Base-by-base conservation (phyloP, 2,888 invertebrate species). In the Acanthosepion esculentum region DNA sequence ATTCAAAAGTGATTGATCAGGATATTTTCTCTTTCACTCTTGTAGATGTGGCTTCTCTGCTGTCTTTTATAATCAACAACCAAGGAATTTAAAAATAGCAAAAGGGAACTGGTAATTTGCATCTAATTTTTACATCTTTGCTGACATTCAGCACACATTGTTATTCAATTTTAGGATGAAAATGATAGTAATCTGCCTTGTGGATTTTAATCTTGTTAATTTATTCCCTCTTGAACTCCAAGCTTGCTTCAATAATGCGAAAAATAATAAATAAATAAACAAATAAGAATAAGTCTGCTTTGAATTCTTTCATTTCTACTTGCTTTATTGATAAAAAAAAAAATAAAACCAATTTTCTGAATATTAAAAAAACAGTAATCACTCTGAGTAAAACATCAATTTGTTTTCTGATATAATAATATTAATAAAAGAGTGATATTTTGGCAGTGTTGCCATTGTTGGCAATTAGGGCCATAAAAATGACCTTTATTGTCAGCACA, bases 141-240 rank as follows among this genome's bases (percentile, higher is more conserved):
- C 59, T 59, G 59, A 59, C 59, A 59, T 59, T 59, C 59, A 59
- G 23, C 59, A 59, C 7, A 20, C 59, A 59, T 59, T 59, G 59
- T 59, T 59, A 59, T 59, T 59, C 59, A 59, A 59, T 59, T 59
- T 59, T 59, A 6, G 59, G 59, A 20, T 59, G 59, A 20, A 59
- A 23, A 59, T 59, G 59, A 59, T 59, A 59, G 59, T 59, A 23
- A 59, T 59, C 59, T 23, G 59, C 59, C 59, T n/a, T n/a, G n/a
- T n/a, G n/a, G n/a, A n/a, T n/a, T 78, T 78, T 78, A n/a, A 78
- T n/a, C 78, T 78, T 78, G 78, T n/a, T 78, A 33, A 78, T 78
- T 78, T 78, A 33, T 78, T 78, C 15, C 18, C 78, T 78, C n/a
- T 78, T 78, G 78, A 26, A 15, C n/a, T 78, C n/a, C n/a, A 78